These are phyloP conservation scores for Calliopum simillimum DNA, from an alignment of 2,888 invertebrate genomes.

Conservation along the genomic window DNA sequence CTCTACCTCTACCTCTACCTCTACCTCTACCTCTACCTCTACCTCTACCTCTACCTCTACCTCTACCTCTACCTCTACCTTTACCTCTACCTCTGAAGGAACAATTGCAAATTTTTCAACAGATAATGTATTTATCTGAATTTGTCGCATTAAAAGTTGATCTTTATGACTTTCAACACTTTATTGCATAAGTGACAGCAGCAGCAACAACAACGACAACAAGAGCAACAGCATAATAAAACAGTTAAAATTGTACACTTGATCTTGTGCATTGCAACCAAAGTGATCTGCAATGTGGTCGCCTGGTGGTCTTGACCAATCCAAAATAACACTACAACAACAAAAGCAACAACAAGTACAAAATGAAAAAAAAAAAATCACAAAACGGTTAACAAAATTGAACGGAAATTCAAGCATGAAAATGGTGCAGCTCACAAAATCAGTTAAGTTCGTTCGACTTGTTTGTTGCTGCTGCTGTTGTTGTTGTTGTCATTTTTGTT, in stretches of 20 bases:
- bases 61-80: conserved; percentile 8
- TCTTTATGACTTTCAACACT: no score
- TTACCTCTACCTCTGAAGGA: neutral
- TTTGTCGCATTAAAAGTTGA: no score
- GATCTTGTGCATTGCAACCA: no score
- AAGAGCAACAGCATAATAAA: no score
- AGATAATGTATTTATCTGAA: no score
- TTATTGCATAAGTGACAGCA: no score
- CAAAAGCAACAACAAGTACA: conserved; percentile 31
- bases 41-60: conserved; percentile 12
- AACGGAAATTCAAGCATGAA: conserved; percentile 37
- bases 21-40: conserved; percentile 12
- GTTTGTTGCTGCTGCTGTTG: conserved; percentile 8
- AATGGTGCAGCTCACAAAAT: conserved; percentile 10
- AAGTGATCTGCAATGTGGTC: no score
- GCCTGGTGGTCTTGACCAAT: conserved; percentile 46
- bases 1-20: conserved; percentile 14
- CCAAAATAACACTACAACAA: conserved; percentile 19
- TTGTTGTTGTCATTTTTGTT: conserved; percentile 1
- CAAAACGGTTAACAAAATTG: conserved; percentile 37
- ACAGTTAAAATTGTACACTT: no score
- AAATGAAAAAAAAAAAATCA: conserved; percentile 26
- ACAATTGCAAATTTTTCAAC: no score
- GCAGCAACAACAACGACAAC: no score
- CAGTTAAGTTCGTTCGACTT: conserved; percentile 23